Evolutionary conservation across 2,797 vertebrate genomes (phyloP), one percentile per base, ranked within the genome.

Genomic region (Todus mexicanus): DNA sequence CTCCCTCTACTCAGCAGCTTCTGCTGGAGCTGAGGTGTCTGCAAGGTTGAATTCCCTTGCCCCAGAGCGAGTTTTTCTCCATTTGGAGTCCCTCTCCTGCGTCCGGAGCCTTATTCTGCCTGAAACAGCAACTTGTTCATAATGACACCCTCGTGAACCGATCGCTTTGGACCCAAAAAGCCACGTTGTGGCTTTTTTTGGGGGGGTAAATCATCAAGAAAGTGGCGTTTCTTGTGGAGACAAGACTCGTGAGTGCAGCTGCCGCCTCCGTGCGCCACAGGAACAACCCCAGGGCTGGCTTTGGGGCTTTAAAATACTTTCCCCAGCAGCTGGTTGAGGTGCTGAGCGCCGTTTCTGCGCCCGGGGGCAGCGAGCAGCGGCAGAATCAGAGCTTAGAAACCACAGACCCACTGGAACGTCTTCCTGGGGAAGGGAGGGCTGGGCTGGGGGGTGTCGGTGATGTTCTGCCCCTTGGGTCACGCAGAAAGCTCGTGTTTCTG

Each of bases 151-250:
- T 3, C 15, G 13, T 23, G 31, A 84, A 16, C 38, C 3, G 2
- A 10, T 23, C 7, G 1, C 65, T 29, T 19, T 18, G 51, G 60
- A 27, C 18, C 2, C 4, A 17, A 35, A 18, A 59, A 40, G 43
- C 45, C 3, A 1, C 2, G 5, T 25, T 11, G 21, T 1, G 11
- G n/a, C n/a, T n/a, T n/a, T n/a, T n/a, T n/a, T n/a, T n/a, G n/a
- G n/a, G n/a, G n/a, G n/a, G n/a, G n/a, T n/a, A 56, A 60, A n/a
- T 18, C 26, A 64, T 48, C 7, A 11, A n/a, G 42, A 53, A 69
- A 57, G 13, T 3, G 14, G 22, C 15, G 3, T 48, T 71, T 54
- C 17, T 42, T 11, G 31, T 61, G 25, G 35, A 33, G 38, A 37
- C 19, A 7, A 18, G 2, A 37, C n/a, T 18, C 40, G 3, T 25